Evolutionary conservation across 2,113 vertebrate genomes (phyloP).

Genomic region (Phasianus colchicus): DNA sequence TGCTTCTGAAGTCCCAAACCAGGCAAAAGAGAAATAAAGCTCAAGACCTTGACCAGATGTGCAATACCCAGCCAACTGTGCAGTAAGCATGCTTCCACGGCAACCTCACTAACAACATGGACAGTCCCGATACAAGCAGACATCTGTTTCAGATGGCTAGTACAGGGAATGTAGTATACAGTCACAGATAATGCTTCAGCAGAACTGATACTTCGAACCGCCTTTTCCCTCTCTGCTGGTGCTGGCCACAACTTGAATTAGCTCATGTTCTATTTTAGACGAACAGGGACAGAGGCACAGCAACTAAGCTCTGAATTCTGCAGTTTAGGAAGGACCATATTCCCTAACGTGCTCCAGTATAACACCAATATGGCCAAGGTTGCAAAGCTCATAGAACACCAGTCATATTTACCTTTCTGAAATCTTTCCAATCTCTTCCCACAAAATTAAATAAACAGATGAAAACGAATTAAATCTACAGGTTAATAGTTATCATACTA

Average conservation of each 20-base stretch:
- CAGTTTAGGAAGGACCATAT: not conserved
- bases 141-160: not conserved
- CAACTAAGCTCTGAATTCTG: not conserved
- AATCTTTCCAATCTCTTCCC: not conserved
- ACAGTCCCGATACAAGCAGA: not conserved
- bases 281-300: not conserved
- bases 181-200: not conserved
- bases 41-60: slow-evolving; percentile 72
- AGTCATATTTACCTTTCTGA: not conserved
- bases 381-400: not conserved
- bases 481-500: not conserved
- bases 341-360: not conserved
- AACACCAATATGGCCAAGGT: not conserved
- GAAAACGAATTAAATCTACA: not conserved
- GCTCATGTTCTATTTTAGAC: not conserved
- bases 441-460: not conserved
- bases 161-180: not conserved
- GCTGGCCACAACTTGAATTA: slow-evolving; percentile 8
- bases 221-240: not conserved
- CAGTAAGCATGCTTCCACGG: slow-evolving; percentile 6
- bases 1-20: slow-evolving; percentile 68
- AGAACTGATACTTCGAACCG: slow-evolving; percentile 27
- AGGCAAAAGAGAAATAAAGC: slow-evolving; percentile 67
- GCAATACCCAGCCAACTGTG: not conserved
- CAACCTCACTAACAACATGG: not conserved